These are phyloP conservation scores for Siniperca scherzeri DNA, from an alignment of 2,797 vertebrate species.

Conservation along the genomic window DNA sequence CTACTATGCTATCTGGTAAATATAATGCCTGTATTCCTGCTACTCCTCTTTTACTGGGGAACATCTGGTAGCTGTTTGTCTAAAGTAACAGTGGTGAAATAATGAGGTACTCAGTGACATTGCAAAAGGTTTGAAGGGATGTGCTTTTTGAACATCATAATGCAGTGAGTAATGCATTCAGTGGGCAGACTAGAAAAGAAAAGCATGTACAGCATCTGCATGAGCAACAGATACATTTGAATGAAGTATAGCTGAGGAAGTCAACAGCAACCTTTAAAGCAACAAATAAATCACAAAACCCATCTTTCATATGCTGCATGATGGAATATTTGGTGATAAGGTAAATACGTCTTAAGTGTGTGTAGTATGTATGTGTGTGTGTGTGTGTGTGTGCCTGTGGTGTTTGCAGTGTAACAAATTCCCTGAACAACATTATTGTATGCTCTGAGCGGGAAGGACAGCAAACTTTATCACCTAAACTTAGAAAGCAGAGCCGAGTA, in stretches of 20 bases:
- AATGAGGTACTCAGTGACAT: slow-evolving; percentile 4
- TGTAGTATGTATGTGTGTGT: not conserved
- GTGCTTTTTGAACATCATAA: not conserved
- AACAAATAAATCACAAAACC: slow-evolving; percentile 35
- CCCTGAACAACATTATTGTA: not conserved
- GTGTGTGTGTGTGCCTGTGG: not conserved
- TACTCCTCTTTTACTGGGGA: not conserved
- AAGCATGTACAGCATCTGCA: not conserved
- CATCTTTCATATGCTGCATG: slow-evolving; percentile 14
- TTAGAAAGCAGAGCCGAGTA: slow-evolving; percentile 15
- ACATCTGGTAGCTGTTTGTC: slow-evolving; percentile 6
- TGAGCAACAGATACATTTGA: not conserved
- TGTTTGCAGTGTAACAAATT: slow-evolving; percentile 6
- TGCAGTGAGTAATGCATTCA: not conserved
- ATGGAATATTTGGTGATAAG: slow-evolving; percentile 34
- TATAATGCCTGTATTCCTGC: not conserved
- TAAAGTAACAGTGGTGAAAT: slow-evolving; percentile 24
- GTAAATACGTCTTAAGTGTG: slow-evolving; percentile 21
- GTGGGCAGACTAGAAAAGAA: slow-evolving; percentile 10
- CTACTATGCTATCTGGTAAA: slow-evolving; percentile 20
- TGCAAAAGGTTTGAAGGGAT: not conserved
- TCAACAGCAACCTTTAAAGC: slow-evolving; percentile 22
- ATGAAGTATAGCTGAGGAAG: slow-evolving; percentile 21
- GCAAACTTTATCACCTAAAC: slow-evolving; percentile 46
- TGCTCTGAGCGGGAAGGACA: slow-evolving; percentile 25